A percentile compares a stretch with the other conserved stretches of the same genome.
phyloP scores from a whole-genome alignment of 2,113 vertebrate genomes.

The Noctilio leporinus region DNA sequence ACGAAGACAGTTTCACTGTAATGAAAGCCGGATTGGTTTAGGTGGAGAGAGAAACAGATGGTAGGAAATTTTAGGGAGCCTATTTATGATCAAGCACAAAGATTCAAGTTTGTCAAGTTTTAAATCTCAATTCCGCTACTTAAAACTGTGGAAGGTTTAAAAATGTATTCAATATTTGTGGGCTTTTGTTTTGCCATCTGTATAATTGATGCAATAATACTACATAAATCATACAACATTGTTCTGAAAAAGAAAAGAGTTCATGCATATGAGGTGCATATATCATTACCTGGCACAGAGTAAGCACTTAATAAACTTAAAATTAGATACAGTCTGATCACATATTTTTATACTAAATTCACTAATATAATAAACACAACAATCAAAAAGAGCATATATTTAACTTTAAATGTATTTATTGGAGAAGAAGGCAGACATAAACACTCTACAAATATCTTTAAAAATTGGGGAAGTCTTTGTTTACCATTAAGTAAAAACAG shows the following conservation, averaged over 20 bases:
- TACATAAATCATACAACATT: not conserved
- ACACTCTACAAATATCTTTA: not conserved
- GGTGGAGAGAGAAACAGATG: not conserved
- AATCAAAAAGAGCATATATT: not conserved
- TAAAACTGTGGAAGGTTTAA: not conserved
- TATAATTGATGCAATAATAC: not conserved
- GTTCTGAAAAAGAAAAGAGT: not conserved
- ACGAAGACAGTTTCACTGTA: not conserved
- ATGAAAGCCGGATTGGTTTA: not conserved
- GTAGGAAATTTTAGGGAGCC: not conserved
- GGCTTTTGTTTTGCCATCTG: not conserved
- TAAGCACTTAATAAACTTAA: not conserved
- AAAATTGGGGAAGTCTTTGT: not conserved
- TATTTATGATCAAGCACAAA: not conserved
- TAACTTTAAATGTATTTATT: not conserved
- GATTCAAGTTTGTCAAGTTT: not conserved
- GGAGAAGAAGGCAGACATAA: not conserved
- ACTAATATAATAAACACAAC: not conserved
- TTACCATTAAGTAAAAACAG: slow-evolving; percentile 28
- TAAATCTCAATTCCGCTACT: not conserved
- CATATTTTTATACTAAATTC: not conserved
- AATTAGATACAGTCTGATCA: not conserved
- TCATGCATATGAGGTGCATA: not conserved
- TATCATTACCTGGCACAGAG: not conserved
- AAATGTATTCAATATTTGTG: not conserved